Conservation (phyloP, 2,888 invertebrate genomes). For the Selenia dentaria region DNA sequence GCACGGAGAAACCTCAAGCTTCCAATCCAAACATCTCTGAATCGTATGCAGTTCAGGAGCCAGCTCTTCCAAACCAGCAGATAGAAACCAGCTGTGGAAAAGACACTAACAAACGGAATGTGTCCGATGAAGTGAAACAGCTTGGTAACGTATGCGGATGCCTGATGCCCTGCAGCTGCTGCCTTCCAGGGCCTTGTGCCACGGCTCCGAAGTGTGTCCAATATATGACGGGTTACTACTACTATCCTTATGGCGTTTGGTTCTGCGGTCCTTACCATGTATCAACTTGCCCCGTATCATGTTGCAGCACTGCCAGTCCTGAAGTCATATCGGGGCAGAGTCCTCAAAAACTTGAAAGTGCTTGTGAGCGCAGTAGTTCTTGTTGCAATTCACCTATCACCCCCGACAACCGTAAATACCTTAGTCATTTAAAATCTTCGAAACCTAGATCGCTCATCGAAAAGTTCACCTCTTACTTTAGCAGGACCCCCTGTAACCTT, state of each 20-base stretch:
- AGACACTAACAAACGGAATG: neutral
- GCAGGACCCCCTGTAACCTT: too few species aligned
- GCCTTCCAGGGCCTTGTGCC: conserved; percentile 51
- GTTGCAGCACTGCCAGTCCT: conserved; percentile 31
- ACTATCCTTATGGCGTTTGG: conserved; percentile 69
- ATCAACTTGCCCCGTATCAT: conserved; percentile 39
- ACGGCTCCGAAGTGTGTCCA: conserved; percentile 29
- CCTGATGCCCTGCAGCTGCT: conserved; percentile 29
- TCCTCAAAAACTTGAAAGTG: neutral
- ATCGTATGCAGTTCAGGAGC: conserved; percentile 16
- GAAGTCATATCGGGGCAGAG: conserved; percentile 36
- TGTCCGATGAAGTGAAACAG: conserved; percentile 4
- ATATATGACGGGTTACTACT: conserved; percentile 66
- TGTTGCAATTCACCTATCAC: too few species aligned
- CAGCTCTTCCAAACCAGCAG: neutral
- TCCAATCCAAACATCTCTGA: conserved; percentile 5
- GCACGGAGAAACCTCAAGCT: neutral
- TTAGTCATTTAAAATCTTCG: too few species aligned
- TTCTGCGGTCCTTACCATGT: conserved; percentile 70
- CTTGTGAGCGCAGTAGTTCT: neutral
- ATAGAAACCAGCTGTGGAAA: neutral
- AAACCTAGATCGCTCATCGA: too few species aligned
- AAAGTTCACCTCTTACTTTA: too few species aligned
- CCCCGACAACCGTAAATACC: too few species aligned
- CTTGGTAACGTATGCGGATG: conserved; percentile 35